These are phyloP conservation scores for Galerucella pusilla DNA, from an alignment of 2,888 invertebrate genomes.

Conservation along the genomic window DNA sequence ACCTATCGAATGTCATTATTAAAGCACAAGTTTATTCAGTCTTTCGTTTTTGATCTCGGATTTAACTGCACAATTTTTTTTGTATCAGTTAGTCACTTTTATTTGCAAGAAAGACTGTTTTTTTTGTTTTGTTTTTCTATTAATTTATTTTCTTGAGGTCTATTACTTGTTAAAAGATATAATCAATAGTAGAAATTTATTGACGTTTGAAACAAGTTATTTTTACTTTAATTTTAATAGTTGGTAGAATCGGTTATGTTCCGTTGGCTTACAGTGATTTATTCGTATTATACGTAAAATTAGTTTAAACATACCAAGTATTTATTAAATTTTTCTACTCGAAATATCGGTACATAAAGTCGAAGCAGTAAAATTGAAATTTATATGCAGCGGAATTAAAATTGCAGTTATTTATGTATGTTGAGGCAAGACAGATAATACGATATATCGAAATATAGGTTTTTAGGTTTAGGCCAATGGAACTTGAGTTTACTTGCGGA, in stretches of 20 bases:
- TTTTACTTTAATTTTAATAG: conserved; percentile 27
- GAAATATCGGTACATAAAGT: too few relatives aligned
- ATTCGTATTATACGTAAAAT: not conserved
- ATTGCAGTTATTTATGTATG: too few relatives aligned
- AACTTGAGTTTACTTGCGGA: conserved; percentile 20
- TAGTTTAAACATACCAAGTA: not conserved
- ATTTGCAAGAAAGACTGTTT: conserved; percentile 36
- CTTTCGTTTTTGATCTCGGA: conserved; percentile 25
- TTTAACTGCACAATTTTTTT: conserved; percentile 19
- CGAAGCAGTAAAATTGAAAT: too few relatives aligned
- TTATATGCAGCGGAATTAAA: too few relatives aligned
- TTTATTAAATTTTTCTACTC: not conserved
- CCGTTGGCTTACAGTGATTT: conserved; percentile 16
- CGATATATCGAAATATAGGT: not conserved
- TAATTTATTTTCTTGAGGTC: conserved; percentile 41
- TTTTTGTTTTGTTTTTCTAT: conserved; percentile 39
- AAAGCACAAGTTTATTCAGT: conserved; percentile 16
- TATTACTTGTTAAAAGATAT: conserved; percentile 36
- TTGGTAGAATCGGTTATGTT: conserved; percentile 25
- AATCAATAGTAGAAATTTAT: conserved; percentile 37
- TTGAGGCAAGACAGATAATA: not conserved
- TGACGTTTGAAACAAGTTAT: conserved; percentile 32
- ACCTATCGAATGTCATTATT: not conserved
- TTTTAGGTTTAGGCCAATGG: not conserved
- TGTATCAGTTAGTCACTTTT: conserved; percentile 22